Percentiles rank a stretch among this genome's conserved stretches.
These are phyloP conservation scores for Dolichotis patagonum DNA, from an alignment of 2,113 vertebrate genomes.

Conservation along the genomic window DNA sequence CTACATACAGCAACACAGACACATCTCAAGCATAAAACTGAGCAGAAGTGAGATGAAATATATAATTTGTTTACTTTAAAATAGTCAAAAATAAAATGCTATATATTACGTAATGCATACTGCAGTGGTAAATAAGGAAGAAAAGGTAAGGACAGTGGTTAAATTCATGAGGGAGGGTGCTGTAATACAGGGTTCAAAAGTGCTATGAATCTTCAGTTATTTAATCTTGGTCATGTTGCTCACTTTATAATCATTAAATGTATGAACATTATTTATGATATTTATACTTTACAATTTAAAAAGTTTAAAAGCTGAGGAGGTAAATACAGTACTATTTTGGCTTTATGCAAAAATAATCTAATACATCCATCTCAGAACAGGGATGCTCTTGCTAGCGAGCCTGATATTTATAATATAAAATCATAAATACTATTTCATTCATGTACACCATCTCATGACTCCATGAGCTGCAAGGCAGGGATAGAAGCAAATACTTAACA, in stretches of 20 bases:
- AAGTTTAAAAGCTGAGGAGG: not conserved
- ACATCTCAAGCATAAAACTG: not conserved
- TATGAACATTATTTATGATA: not conserved
- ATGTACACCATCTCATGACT: not conserved
- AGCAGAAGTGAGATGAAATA: not conserved
- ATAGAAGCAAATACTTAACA: not conserved
- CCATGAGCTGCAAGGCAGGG: not conserved
- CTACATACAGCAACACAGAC: not conserved
- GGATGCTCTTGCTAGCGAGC: not conserved
- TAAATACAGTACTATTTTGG: not conserved
- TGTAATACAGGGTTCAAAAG: not conserved
- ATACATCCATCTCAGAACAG: not conserved
- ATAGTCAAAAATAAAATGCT: not conserved
- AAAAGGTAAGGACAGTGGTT: not conserved
- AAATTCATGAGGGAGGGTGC: not conserved
- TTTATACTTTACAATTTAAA: not conserved
- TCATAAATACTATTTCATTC: not conserved
- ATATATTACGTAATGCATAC: not conserved
- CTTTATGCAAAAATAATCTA: not conserved
- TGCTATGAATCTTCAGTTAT: not conserved
- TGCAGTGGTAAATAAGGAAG: not conserved
- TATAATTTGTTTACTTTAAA: not conserved
- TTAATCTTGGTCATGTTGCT: not conserved
- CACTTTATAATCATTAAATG: conserved; percentile 11
- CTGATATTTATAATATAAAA: not conserved